These are phyloP conservation scores for Orientallactaga bullata DNA, from an alignment of 2,113 vertebrate genomes.

Conservation along the genomic window DNA sequence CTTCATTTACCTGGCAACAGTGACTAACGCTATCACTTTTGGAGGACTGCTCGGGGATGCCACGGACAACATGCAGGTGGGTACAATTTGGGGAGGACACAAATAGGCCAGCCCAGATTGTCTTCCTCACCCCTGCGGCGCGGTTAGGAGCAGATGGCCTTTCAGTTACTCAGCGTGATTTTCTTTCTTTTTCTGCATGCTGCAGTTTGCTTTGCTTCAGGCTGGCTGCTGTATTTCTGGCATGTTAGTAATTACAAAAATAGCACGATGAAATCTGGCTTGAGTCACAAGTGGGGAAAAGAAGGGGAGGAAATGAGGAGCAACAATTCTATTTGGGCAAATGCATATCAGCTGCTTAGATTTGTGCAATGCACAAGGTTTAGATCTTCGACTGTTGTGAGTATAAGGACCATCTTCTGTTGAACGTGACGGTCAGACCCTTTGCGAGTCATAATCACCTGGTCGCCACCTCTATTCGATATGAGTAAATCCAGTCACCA, in stretches of 20 bases:
- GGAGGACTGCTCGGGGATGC: conserved; percentile 98
- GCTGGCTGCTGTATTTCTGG: conserved; percentile 75
- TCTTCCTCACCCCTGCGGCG: conserved; percentile 36
- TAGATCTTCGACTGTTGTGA: not conserved
- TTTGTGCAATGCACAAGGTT: not conserved
- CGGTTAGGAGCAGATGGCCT: conserved; percentile 60
- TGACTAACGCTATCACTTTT: conserved; percentile 99
- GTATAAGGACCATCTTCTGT: not conserved
- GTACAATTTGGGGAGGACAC: conserved; percentile 60
- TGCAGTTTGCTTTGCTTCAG: conserved; percentile 75
- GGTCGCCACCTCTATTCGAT: not conserved
- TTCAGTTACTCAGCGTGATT: conserved; percentile 71
- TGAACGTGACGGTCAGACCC: not conserved
- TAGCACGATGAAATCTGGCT: conserved; percentile 79
- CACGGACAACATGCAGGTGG: conserved; percentile 99
- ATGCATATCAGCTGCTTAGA: conserved; percentile 58
- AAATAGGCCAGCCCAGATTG: conserved; percentile 55
- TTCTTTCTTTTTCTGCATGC: conserved; percentile 74
- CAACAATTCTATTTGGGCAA: conserved; percentile 67
- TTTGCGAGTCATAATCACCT: not conserved
- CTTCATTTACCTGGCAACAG: conserved; percentile 98
- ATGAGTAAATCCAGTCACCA: not conserved
- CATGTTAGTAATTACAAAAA: conserved; percentile 69
- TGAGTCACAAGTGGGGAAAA: conserved; percentile 70
- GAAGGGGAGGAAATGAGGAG: conserved; percentile 76